Percentiles rank a stretch among this genome's conserved stretches.
phyloP scores from a whole-genome alignment of 2,113 vertebrate genomes.

The Lepus timidus region DNA sequence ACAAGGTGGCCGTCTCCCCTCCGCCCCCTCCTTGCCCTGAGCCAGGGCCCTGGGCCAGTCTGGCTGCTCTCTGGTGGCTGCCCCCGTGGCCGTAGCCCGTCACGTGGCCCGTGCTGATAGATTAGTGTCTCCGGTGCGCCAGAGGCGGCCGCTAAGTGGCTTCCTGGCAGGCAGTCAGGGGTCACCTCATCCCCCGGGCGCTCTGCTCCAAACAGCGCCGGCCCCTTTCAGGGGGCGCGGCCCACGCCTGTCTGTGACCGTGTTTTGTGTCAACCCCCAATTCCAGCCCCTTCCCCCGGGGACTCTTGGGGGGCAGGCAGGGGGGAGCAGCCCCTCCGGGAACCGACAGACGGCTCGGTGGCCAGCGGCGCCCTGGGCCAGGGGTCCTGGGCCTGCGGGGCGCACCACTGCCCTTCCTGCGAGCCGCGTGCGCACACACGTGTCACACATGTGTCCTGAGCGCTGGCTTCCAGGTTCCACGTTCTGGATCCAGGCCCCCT shows the following conservation, averaged over 20 bases:
- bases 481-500: neutral
- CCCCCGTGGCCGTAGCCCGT: neutral
- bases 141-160: conserved; percentile 74
- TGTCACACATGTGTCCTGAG: neutral
- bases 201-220: neutral
- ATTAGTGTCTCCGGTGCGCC: conserved; percentile 68
- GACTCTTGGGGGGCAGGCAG: neutral
- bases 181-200: conserved; percentile 63
- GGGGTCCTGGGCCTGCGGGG: fast-evolving
- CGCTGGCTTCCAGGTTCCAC: neutral
- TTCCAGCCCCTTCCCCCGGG: neutral
- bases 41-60: neutral
- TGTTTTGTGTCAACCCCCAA: conserved; percentile 16
- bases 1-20: neutral
- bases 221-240: conserved; percentile 27
- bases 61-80: neutral
- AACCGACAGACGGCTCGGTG: neutral
- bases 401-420: fast-evolving
- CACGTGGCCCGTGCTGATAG: conserved; percentile 47
- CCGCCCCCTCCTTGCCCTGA: neutral
- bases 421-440: fast-evolving
- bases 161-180: conserved; percentile 76
- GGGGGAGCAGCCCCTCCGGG: neutral
- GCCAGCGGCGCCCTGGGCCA: neutral
- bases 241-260: neutral